phyloP scores from a whole-genome alignment of 1,140 invertebrate species.

The Trachymyrmex septentrionalis region DNA sequence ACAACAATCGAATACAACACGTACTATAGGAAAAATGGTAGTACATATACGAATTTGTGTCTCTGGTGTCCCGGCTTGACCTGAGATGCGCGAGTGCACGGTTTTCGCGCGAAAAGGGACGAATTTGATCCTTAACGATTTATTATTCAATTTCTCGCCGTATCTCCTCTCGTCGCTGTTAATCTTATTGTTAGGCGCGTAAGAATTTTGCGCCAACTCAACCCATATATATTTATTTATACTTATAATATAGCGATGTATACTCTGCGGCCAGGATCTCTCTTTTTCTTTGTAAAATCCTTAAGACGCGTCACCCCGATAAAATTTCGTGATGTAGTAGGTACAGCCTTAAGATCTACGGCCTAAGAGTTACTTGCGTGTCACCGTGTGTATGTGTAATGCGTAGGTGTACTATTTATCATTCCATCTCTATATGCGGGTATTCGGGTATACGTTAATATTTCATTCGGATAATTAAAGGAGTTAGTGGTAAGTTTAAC shows the following conservation, averaged over 20 bases:
- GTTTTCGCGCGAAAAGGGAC: constrained; percentile 77
- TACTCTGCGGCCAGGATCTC: constrained; percentile 18
- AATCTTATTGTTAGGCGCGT: constrained; percentile 2
- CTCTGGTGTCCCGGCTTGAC: constrained; percentile 67
- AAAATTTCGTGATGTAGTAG: constrained; percentile 61
- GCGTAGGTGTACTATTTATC: constrained; percentile 59
- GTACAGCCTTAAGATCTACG: constrained; percentile 70
- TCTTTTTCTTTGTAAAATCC: constrained; percentile 23
- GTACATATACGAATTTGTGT: not conserved
- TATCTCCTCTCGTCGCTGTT: not conserved
- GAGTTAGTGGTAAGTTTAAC: constrained; percentile 70
- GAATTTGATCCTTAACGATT: constrained; percentile 70
- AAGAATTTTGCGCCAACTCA: not conserved
- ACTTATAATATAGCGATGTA: constrained; percentile 46
- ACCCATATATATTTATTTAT: constrained; percentile 25
- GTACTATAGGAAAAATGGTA: not conserved
- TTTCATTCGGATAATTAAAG: constrained; percentile 70
- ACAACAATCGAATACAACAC: constrained; percentile 39
- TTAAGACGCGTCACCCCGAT: constrained; percentile 44
- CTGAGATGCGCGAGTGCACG: constrained; percentile 72
- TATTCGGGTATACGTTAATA: constrained; percentile 69
- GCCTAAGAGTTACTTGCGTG: constrained; percentile 60
- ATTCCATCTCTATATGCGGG: constrained; percentile 54
- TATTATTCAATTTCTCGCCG: constrained; percentile 43
- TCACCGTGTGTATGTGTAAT: constrained; percentile 47